Percentiles rank a stretch among this genome's conserved stretches.
Conservation (phyloP, 2,888 invertebrate genomes). For the Meiosimyza platycephala region DNA sequence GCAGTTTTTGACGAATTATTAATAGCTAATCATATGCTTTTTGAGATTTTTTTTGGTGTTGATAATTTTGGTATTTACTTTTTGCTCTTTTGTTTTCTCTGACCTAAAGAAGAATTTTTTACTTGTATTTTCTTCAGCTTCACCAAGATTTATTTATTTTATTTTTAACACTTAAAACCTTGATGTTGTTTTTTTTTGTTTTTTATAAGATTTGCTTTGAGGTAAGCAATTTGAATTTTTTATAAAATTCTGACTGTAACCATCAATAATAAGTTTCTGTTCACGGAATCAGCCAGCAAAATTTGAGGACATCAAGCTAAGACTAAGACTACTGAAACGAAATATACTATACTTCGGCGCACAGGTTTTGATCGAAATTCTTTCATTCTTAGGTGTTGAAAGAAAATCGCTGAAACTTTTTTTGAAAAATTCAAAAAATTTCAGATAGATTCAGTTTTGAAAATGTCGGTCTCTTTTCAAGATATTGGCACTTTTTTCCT, state of each 20-base stretch:
- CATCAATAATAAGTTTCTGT: too few species aligned
- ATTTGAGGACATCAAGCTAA: too few species aligned
- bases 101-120: not conserved
- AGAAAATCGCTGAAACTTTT: not conserved
- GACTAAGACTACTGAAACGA: too few species aligned
- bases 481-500: too few species aligned
- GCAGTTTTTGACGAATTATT: not conserved
- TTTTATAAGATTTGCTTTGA: too few species aligned
- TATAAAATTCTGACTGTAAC: too few species aligned
- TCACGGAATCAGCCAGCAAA: rapidly evolving
- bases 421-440: not conserved
- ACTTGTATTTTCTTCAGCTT: not conserved
- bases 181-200: too few species aligned
- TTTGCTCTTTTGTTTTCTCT: not conserved
- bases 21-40: not conserved
- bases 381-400: too few species aligned
- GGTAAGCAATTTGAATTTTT: too few species aligned
- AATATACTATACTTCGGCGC: too few species aligned
- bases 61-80: not conserved
- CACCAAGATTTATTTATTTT: not conserved
- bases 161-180: too few species aligned
- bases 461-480: not conserved
- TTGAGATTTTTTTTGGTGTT: not conserved
- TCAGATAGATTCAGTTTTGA: not conserved
- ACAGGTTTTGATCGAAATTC: too few species aligned